These are phyloP conservation scores for Drosophila longiperda DNA, from an alignment of 2,888 invertebrate genomes.

Conservation along the genomic window DNA sequence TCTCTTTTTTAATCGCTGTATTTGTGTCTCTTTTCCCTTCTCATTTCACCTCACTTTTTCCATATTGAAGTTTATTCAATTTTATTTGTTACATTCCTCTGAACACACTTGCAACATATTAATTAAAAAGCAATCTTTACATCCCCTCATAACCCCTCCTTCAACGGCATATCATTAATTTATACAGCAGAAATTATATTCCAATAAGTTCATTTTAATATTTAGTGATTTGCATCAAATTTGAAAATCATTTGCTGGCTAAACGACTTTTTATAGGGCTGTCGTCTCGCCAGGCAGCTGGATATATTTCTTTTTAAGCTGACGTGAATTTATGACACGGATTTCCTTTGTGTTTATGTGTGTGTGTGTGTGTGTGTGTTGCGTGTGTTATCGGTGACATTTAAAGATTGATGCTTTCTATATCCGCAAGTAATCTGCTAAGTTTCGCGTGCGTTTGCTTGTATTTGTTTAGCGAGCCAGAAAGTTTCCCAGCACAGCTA, in stretches of 20 bases:
- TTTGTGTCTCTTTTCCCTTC: background rate
- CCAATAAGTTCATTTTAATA: background rate
- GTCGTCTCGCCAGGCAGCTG: constrained; percentile 49
- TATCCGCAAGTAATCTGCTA: constrained; percentile 75
- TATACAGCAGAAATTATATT: background rate
- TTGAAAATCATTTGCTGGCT: constrained; percentile 59
- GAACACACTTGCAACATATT: background rate
- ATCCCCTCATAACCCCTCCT: no score
- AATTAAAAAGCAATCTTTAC: background rate
- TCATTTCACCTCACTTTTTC: background rate
- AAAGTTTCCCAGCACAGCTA: constrained; percentile 3
- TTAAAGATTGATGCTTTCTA: constrained; percentile 76
- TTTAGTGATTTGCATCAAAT: constrained; percentile 44
- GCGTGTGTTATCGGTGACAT: constrained; percentile 64
- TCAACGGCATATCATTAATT: background rate
- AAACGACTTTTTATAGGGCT: constrained; percentile 74
- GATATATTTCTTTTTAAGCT: constrained; percentile 56
- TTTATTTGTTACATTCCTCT: background rate
- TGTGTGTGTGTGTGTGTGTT: constrained; percentile 7
- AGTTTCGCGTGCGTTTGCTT: constrained; percentile 59
- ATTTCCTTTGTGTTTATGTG: constrained; percentile 12
- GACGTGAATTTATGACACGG: constrained; percentile 75
- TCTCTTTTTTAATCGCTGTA: background rate
- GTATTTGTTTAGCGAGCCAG: constrained; percentile 49
- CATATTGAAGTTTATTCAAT: background rate